Evolutionary conservation across 2,888 invertebrate genomes (phyloP), one percentile per base, ranked within the genome.

Genomic region (Cartodere bifasciata): DNA sequence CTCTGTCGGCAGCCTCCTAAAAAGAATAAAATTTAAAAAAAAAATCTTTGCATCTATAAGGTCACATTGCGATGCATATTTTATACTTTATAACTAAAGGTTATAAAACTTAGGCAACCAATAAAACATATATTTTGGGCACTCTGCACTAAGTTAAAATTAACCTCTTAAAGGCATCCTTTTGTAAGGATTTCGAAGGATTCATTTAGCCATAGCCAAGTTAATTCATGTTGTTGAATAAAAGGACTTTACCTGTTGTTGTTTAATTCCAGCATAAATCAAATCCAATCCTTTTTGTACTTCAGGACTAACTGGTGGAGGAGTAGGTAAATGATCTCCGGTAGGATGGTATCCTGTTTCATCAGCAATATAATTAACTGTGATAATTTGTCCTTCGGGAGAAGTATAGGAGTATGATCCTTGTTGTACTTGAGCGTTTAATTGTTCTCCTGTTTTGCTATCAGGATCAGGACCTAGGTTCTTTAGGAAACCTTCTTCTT

Each of bases 211-310:
- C 3, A 12, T 24, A 32, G 7, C 16, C n/a, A 13, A 14, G 4
- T 7, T 16, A 11, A 13, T 25, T 29, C 25, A 32, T 17, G 27
- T 31, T n/a, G n/a, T n/a, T n/a, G n/a, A n/a, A n/a, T n/a, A n/a
- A n/a, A n/a, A n/a, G n/a, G n/a, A n/a, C 22, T 31, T 41, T 52
- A 70, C 76, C 56, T 73, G 61, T 45, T 71, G 70, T 40, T 68
- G 62, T 52, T 75, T 75, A 44, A 86, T 86, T 48, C 83, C 83
- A 35, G 82, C 84, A 57, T 76, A 86, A 58, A 87, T 87, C 52
- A 85, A 73, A 58, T 86, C 86, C 37, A 87, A 67, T 31, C 85
- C 84, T 56, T 84, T 85, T 60, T 86, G 86, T 49, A 85, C 84
- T 65, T 84, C 85, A 39, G 77, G 70, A 31, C 83, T 82, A 14